A percentile compares a stretch with the other conserved stretches of the same genome.
Evolutionary conservation across 2,113 vertebrate genomes (phyloP).

Genomic region (Lipophrys pholis): DNA sequence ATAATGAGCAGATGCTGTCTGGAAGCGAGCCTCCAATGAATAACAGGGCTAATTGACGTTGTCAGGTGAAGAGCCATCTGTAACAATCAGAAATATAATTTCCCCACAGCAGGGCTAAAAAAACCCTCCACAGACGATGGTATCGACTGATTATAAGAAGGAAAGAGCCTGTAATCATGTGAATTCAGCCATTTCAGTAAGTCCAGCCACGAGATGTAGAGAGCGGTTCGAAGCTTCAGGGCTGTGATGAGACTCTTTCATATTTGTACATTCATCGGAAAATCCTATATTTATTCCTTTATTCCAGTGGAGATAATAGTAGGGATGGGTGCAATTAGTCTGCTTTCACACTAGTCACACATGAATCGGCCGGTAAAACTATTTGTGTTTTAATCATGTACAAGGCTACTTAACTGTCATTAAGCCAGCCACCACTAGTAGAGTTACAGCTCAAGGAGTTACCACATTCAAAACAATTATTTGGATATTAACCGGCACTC

Average conservation of each 20-base stretch:
- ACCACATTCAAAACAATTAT: no score
- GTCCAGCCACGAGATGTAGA: constrained; percentile 18
- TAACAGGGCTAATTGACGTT: constrained; percentile 12
- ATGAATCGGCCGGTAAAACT: no score
- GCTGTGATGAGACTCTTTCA: not conserved
- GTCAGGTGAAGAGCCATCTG: constrained; percentile 18
- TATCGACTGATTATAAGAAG: not conserved
- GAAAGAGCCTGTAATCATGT: not conserved
- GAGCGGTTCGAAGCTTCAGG: not conserved
- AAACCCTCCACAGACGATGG: not conserved
- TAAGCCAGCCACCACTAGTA: no score
- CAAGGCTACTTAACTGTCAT: no score
- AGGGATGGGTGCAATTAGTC: no score
- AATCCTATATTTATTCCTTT: no score
- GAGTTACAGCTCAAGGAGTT: no score
- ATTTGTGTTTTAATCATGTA: no score
- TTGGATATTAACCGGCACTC: no score
- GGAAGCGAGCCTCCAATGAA: constrained; percentile 11
- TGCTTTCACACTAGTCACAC: no score
- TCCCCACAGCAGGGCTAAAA: not conserved
- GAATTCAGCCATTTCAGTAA: not conserved
- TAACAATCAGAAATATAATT: constrained; percentile 20
- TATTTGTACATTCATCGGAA: no score
- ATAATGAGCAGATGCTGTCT: constrained; percentile 22
- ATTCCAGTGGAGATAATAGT: no score